Evolutionary conservation across 2,888 invertebrate species (phyloP).

Genomic region (Timema podura): DNA sequence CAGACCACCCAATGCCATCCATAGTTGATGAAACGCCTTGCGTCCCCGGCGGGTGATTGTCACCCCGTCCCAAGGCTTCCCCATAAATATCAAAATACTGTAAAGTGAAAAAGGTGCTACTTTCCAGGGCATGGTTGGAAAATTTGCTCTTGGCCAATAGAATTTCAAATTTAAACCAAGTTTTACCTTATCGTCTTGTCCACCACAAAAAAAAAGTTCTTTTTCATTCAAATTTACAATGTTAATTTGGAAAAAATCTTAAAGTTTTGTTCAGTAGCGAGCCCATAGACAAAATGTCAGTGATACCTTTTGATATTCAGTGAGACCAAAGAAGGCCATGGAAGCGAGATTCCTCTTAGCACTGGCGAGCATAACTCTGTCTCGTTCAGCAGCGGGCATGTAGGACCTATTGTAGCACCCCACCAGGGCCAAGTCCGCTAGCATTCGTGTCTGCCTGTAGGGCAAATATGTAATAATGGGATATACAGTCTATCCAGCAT

Average conservation of each 20-base stretch:
- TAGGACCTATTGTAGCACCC: slow-evolving; percentile 90
- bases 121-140: no score
- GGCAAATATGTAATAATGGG: no score
- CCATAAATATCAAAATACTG: no score
- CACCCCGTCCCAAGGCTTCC: no score
- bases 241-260: slow-evolving; percentile 10
- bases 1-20: no score
- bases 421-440: slow-evolving; percentile 90
- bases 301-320: slow-evolving; percentile 85
- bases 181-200: no score
- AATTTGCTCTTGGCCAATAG: no score
- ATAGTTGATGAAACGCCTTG: no score
- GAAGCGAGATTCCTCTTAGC: slow-evolving; percentile 92
- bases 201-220: slow-evolving; percentile 22
- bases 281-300: not conserved
- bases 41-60: no score
- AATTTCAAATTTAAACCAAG: no score
- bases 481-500: no score
- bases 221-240: not conserved
- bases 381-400: slow-evolving; percentile 66
- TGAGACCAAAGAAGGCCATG: slow-evolving; percentile 97
- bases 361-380: slow-evolving; percentile 84
- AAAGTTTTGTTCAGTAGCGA: slow-evolving; percentile 16
- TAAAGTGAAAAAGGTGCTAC: no score
- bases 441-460: slow-evolving; percentile 88